Base-by-base conservation (phyloP, 2,888 invertebrate genomes). In the Dryadula phaetusa region DNA sequence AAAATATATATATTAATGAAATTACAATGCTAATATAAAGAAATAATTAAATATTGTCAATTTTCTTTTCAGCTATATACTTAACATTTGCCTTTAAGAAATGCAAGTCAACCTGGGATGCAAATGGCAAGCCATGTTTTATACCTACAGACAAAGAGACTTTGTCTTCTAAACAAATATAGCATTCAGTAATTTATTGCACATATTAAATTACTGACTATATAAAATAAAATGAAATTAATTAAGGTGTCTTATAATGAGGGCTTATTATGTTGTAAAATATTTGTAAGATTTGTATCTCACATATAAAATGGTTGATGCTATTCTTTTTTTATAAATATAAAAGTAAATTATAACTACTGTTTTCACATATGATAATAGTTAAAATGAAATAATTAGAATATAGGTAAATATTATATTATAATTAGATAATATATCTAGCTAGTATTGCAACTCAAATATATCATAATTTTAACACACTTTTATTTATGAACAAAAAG, bases 71-170 rank as follows among this genome's bases (percentile, higher is more conserved):
- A 96, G 96, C 95, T 44, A 82, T 97, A 40, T 97, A 97, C 82
- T 87, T 95, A 75, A 95, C 95, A 12, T 97, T 97, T 92, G 96
- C 94, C 52, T 97, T 97, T 81, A 94, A 95, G 85, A 97, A 97
- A 85, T 94, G 94, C 77, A 94, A 94, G 81, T 92, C 92, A 66
- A 89, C 90, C n/a, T 94, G 93, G 94, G 94, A 94, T 73, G 79
- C 87, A 3, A 92, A 94, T 74, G 94, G 94, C 25, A 94, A 93
- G 73, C 93, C 56, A 12, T 47, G 54, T 54, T 68, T 40, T 37
- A 62, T 62, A 10, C 34, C 61, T 46, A 28, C 62, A 49, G 42
- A 58, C 20, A 54, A 61, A 7, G 46, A 40, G 32, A 7, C 22
- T 10, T n/a, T 46, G 20, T 47, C 61, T 47, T n/a, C 52, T 47